Base-by-base conservation (phyloP, 2,113 vertebrate genomes). In the Ceyx melanurus region DNA sequence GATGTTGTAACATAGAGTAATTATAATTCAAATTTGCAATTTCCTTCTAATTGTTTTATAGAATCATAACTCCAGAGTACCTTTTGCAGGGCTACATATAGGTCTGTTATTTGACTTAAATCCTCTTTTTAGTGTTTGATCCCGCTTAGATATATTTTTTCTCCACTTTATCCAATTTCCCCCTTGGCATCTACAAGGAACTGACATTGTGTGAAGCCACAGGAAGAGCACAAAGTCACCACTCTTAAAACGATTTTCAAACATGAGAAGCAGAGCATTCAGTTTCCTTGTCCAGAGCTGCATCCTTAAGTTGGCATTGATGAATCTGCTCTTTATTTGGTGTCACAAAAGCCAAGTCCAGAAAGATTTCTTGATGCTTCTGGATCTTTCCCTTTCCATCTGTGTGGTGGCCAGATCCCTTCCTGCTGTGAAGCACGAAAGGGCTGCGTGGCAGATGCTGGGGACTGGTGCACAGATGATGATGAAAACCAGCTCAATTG, bases 281-380 rank as follows among this genome's bases (percentile, higher is more conserved):
- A 70, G 21, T 95, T 95, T 96, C 67, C 78, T 64, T 94, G 83
- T 95, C 83, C 83, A 68, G 64, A 87, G 43, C 50, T 88, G 46
- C 71, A 85, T 93, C 74, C 56, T 91, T 95, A 95, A 94, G 57
- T 45, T 93, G 90, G 48, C 90, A 66, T 70, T 82, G 95, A 95
- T 89, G 54, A 89, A 93, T 94, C 61, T 88, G 48, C 61, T 92
- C 72, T 76, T 64, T 87, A 48, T 89, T 60, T 72, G 29, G 14
- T 91, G 78, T 84, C 89, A 92, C 56, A 86, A 43, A 82, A 87
- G 35, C 57, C 60, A 86, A 86, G 66, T 58, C 88, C 74, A 76
- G 62, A 73, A 93, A 95, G 77, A 68, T 92, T 86, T 92, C 42
- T 31, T 3, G 1, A 16, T 42, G 74, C 31, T 79, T 73, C 84